A percentile compares a stretch with the other conserved stretches of the same genome.
phyloP scores from a whole-genome alignment of 2,797 vertebrate species.

The Enteromius radiatus region DNA sequence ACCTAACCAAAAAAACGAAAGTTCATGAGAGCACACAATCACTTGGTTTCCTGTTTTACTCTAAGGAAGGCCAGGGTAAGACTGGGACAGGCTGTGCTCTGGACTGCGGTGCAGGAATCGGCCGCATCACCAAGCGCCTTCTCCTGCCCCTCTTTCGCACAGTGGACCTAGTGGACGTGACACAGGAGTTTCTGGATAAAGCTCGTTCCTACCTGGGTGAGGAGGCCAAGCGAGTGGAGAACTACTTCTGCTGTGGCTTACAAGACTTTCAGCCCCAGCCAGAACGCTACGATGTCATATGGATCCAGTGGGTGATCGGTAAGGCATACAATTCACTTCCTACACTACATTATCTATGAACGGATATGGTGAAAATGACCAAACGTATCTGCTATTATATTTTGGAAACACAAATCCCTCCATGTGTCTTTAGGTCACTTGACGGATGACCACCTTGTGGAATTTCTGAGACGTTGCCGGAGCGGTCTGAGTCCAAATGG shows the following conservation, averaged over 20 bases:
- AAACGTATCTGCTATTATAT: background rate
- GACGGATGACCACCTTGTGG: conserved; percentile 88
- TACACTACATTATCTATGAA: background rate
- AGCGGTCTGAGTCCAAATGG: conserved; percentile 84
- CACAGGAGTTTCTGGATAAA: conserved; percentile 90
- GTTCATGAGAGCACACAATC: background rate
- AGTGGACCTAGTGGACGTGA: conserved; percentile 96
- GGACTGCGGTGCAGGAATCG: conserved; percentile 95
- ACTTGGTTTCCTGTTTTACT: conserved; percentile 14
- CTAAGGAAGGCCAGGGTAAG: conserved; percentile 86
- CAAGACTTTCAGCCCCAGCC: conserved; percentile 91
- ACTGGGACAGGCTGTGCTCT: conserved; percentile 83
- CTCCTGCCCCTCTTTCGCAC: conserved; percentile 91
- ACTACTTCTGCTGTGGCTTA: conserved; percentile 90
- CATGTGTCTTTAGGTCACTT: conserved; percentile 84
- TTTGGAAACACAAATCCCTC: background rate
- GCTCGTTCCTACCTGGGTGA: conserved; percentile 89
- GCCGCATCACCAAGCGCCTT: conserved; percentile 91
- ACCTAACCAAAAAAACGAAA: background rate
- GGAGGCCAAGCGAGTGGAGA: conserved; percentile 85
- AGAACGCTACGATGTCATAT: conserved; percentile 91
- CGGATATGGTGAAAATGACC: background rate
- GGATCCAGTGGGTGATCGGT: conserved; percentile 99
- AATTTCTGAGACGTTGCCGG: conserved; percentile 88
- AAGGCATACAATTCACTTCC: conserved; percentile 48